Evolutionary conservation across 2,113 vertebrate genomes (phyloP), one percentile per base, ranked within the genome.

Genomic region (Heterochromis multidens): DNA sequence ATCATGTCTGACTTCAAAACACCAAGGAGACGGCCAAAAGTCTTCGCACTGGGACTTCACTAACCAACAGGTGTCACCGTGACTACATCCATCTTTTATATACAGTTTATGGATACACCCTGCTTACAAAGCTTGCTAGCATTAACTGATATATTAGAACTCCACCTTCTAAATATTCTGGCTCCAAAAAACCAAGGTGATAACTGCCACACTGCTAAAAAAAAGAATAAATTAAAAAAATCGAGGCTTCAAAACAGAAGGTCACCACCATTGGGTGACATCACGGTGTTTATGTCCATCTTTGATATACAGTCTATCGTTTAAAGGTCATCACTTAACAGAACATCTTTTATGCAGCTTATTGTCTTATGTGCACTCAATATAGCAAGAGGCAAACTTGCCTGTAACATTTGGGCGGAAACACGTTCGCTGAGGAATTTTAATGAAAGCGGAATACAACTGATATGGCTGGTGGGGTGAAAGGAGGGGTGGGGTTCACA

Each of bases 371-470:
- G 29, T 58, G 54, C 5, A 54, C 21, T 81, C 59, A 85, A 77
- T 79, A 76, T 25, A 65, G 11, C 6, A 8, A 9, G 79, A 46
- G 35, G 79, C 59, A 54, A 56, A 33, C n/a, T 12, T 76, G 54
- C 35, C 23, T 21, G 25, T 3, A 37, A 61, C 43, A 81, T 57
- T 2, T 40, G 57, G 58, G n/a, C 31, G 57, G 77, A 79, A 82
- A 86, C 58, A 79, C 19, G 58, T 6, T 58, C 40, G 57, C 21
- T 74, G 65, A 86, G 77, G 78, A 80, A 90, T 81, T 78, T 43
- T 13, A 79, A 86, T 89, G 67, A 80, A 84, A 84, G 79, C 37
- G 86, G 74, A 82, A 85, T 80, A 54, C n/a, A 83, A 87, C 54
- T 31, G 35, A 88, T 80, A 87, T 1, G 52, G 19, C 3, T n/a